These are phyloP conservation scores for Meriones psammophilus DNA, from an alignment of 2,797 vertebrate genomes.

Conservation along the genomic window DNA sequence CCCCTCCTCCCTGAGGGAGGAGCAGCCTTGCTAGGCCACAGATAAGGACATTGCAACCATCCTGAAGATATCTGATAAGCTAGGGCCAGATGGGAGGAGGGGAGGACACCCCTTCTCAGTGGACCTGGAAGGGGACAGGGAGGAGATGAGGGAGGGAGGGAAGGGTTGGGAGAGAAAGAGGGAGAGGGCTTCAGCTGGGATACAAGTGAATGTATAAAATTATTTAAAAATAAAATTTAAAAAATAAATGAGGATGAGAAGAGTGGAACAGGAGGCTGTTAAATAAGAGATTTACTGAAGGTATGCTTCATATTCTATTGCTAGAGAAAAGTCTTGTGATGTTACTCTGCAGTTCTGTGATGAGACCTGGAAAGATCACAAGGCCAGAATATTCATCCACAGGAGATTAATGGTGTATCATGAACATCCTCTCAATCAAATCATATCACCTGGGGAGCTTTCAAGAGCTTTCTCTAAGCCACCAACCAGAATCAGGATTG, in stretches of 20 bases:
- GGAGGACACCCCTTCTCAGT: no score
- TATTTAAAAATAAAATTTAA: no score
- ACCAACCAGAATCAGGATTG: background rate
- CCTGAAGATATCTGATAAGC: no score
- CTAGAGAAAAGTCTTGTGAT: background rate
- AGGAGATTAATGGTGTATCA: background rate
- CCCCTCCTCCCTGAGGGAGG: no score
- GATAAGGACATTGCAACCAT: no score
- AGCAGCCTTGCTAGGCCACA: no score
- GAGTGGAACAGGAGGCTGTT: background rate
- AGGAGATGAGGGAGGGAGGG: no score
- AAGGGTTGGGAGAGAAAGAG: no score
- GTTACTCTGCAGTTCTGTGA: background rate
- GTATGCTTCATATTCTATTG: background rate
- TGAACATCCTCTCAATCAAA: conserved; percentile 29
- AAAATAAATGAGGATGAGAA: background rate
- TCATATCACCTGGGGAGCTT: background rate
- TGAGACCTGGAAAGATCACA: conserved; percentile 27
- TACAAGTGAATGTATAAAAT: no score
- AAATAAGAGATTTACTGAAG: background rate
- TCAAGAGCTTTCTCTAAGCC: background rate
- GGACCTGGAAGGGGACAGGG: no score
- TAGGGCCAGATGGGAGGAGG: no score
- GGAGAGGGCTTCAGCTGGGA: no score
- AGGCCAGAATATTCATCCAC: background rate